Percentiles rank a stretch among this genome's conserved stretches.
Conservation (phyloP, 1,140 invertebrate species). For the Oryctes rhinoceros region DNA sequence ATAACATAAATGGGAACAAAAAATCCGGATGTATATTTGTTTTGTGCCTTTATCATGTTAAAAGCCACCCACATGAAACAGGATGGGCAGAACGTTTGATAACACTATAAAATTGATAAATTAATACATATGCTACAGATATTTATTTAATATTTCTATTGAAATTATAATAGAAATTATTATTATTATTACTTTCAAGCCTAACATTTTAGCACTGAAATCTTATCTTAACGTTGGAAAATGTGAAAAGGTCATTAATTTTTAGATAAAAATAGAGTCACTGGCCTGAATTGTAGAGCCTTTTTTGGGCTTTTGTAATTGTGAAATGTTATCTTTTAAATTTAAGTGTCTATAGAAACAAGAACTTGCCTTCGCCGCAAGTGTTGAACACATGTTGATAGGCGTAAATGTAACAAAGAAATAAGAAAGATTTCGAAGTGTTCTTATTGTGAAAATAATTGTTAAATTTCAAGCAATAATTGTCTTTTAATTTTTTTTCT, state of each 20-base stretch:
- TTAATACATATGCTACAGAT: not conserved
- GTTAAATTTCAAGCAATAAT: too few species aligned
- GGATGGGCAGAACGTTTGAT: not conserved
- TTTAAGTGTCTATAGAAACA: not conserved
- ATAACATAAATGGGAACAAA: constrained; percentile 9
- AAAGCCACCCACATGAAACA: not conserved
- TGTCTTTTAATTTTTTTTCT: too few species aligned
- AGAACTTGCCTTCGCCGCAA: not conserved
- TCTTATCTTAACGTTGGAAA: too few species aligned
- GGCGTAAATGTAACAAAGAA: too few species aligned
- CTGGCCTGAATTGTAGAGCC: constrained; percentile 6
- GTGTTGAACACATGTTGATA: constrained; percentile 25
- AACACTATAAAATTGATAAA: constrained; percentile 7
- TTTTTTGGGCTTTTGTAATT: not conserved
- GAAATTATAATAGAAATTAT: not conserved
- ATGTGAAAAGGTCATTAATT: constrained; percentile 12
- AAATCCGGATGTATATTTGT: constrained; percentile 9
- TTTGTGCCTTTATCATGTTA: not conserved
- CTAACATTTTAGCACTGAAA: too few species aligned
- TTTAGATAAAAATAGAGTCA: not conserved
- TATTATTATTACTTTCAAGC: not conserved
- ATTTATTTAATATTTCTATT: not conserved
- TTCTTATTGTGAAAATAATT: too few species aligned
- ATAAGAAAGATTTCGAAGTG: too few species aligned
- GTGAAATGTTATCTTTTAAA: not conserved